These are phyloP conservation scores for Astropecten irregularis DNA, from an alignment of 53 echinoderm and acorn worm species.

Conservation along the genomic window DNA sequence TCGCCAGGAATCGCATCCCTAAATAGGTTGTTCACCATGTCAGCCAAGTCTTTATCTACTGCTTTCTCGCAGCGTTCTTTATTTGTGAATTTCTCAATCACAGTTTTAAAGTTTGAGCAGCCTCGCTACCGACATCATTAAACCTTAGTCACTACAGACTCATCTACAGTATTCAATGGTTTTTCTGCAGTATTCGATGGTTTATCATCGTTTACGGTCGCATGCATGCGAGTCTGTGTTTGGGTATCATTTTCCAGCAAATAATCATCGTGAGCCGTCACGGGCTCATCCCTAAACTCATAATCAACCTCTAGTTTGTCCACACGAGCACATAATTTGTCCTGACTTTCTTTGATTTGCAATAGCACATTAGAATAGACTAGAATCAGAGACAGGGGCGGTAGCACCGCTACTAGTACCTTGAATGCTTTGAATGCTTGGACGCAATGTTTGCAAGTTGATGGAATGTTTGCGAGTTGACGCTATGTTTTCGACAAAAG, in stretches of 20 bases:
- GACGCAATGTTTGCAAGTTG: too few species aligned
- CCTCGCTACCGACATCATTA: neutral
- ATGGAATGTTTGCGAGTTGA: too few species aligned
- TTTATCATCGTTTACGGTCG: neutral
- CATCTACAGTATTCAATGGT: too few species aligned
- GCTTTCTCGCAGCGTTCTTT: conserved; percentile 27
- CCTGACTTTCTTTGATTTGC: conserved; percentile 24
- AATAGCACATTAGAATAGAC: neutral
- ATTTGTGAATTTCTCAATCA: conserved; percentile 24
- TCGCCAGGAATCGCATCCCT: conserved; percentile 51
- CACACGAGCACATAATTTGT: neutral
- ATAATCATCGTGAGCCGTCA: neutral
- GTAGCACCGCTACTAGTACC: neutral
- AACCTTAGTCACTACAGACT: neutral
- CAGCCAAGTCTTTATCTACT: conserved; percentile 27
- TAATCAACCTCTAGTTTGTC: neutral
- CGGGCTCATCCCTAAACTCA: conserved; percentile 13
- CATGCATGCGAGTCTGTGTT: neutral
- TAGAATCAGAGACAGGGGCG: neutral
- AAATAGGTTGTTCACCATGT: conserved; percentile 44
- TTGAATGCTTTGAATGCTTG: too few species aligned
- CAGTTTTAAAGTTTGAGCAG: conserved; percentile 16
- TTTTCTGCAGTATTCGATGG: neutral
- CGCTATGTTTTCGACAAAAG: too few species aligned
- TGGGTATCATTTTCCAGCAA: neutral